Evolutionary conservation across 2,113 vertebrate species (phyloP).

Genomic region (Ceratotherium simum): DNA sequence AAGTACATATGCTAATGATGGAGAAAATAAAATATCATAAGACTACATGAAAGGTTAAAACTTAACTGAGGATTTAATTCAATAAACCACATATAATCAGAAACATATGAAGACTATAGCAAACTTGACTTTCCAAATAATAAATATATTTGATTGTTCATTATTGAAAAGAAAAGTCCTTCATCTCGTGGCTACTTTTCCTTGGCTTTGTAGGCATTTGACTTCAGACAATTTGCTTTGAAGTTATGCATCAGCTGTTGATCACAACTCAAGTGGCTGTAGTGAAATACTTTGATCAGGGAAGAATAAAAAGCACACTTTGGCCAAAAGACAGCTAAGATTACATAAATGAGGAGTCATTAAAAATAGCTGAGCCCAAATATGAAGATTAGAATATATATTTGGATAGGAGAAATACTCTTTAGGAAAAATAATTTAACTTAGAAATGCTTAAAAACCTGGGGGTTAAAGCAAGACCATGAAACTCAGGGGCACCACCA

Average conservation of each 20-base stretch:
- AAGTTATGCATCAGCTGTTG: conserved; percentile 69
- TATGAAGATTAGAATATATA: neutral
- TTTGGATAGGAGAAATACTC: neutral
- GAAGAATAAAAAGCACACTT: conserved; percentile 49
- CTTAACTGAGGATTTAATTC: neutral
- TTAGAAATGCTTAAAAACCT: conserved; percentile 1
- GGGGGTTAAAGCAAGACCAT: neutral
- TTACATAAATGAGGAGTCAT: conserved; percentile 58
- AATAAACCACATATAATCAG: neutral
- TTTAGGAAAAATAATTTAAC: conserved; percentile 46
- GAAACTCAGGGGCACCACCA: neutral
- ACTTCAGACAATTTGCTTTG: conserved; percentile 64
- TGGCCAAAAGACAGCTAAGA: conserved; percentile 32
- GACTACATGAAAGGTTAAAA: neutral
- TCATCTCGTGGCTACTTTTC: conserved; percentile 36
- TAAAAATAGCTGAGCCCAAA: conserved; percentile 35
- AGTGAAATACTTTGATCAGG: conserved; percentile 60
- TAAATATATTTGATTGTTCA: conserved; percentile 27
- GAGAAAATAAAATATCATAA: neutral
- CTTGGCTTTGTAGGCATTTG: neutral
- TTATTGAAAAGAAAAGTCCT: conserved; percentile 44
- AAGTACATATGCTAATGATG: neutral
- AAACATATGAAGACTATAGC: neutral
- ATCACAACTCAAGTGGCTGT: conserved; percentile 54
- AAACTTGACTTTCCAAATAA: conserved; percentile 17